Evolutionary conservation across 2,888 invertebrate species (phyloP), one percentile per base, ranked within the genome.

Genomic region (Eupithecia exiguata): DNA sequence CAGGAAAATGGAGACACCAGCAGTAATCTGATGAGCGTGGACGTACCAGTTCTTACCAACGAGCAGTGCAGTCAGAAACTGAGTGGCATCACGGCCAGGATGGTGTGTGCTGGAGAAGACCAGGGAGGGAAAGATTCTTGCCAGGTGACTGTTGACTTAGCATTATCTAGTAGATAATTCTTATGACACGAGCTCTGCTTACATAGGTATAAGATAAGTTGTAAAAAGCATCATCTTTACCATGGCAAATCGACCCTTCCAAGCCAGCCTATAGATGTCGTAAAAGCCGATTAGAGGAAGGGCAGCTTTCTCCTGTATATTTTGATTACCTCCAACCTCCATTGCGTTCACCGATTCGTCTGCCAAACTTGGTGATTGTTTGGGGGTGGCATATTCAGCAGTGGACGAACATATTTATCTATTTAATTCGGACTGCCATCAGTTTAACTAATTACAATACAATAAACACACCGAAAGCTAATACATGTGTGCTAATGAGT

Each of bases 91-190:
- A 93, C 92, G 0, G 67, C 79, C 0, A 84, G 89, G 65, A 93
- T 92, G 92, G 82, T 93, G 69, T 94, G 94, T 77, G 94, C 93
- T 0, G 92, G 92, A 0, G 74, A 85, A 0, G 83, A 88, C 10
- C 84, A 86, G 79, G 93, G 92, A 0, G 93, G 92, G n/a, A 91
- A 91, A 77, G 93, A 94, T 80, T 88, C 92, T 18, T 94, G 93
- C 74, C 92, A 93, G 90, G 94, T 93, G 71, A 58, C 4, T 53
- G 21, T 10, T 36, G 63, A 18, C 12, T 10, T 7, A 21, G 0
- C n/a, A 46, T 30, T 62, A 30, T 58, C 12, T 14, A 58, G 58
- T 25, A 62, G 43, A 12, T n/a, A n/a, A n/a, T n/a, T n/a, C n/a
- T n/a, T n/a, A n/a, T n/a, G n/a, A n/a, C n/a, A n/a, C n/a, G n/a